Conservation (phyloP, 2,113 vertebrate genomes). For the Accipiter cooperii region DNA sequence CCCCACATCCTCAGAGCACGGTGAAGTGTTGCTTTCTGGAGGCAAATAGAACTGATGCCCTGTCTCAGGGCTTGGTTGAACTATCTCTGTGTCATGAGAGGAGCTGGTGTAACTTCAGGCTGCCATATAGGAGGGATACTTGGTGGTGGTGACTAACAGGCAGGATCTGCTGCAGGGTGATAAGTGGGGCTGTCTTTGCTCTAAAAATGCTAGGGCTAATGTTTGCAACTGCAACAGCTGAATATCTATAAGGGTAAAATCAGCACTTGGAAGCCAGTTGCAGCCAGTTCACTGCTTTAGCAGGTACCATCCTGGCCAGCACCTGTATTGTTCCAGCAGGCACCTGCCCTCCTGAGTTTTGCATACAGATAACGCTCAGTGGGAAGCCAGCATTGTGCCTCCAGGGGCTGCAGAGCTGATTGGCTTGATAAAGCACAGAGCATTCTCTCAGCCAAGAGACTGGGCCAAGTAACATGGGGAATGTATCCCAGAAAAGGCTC, state of each 20-base stretch:
- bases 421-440: constrained; percentile 67
- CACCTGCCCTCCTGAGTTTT: constrained; percentile 29
- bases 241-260: background rate
- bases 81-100: background rate
- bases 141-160: background rate
- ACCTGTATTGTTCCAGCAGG: constrained; percentile 40
- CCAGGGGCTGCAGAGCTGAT: constrained; percentile 19
- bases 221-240: background rate
- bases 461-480: background rate
- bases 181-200: background rate
- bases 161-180: background rate
- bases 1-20: background rate
- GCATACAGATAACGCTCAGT: constrained; percentile 30
- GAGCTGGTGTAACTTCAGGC: background rate
- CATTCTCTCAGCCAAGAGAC: background rate
- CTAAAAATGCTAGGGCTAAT: background rate
- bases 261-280: constrained; percentile 7
- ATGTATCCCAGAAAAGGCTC: background rate
- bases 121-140: background rate
- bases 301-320: constrained; percentile 53
- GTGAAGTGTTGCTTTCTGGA: background rate
- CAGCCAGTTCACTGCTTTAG: constrained; percentile 21
- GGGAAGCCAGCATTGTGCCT: constrained; percentile 26
- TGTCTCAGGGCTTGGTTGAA: background rate
- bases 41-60: background rate